These are phyloP conservation scores for Theristus sp. DNA, from an alignment of 2,888 invertebrate species.

Conservation along the genomic window DNA sequence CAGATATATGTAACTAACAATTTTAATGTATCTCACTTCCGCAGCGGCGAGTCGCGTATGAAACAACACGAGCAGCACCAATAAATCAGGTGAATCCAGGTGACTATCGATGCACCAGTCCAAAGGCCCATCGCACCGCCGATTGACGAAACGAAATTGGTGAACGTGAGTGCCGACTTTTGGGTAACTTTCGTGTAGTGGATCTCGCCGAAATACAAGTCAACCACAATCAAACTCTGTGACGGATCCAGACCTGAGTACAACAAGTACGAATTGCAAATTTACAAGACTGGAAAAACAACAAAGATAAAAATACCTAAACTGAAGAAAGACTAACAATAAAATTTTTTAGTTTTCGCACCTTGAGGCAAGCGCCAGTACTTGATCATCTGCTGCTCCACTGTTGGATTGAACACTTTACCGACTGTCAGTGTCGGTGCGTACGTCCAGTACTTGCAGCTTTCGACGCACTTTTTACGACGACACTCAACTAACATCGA, in stretches of 20 bases:
- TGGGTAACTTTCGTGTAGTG: conserved; percentile 4
- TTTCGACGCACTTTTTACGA: background rate
- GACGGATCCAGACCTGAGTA: too few species aligned
- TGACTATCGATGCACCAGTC: conserved; percentile 5
- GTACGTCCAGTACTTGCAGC: background rate
- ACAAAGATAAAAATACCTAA: too few species aligned
- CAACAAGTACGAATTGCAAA: too few species aligned
- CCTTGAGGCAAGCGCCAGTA: background rate
- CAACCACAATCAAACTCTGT: background rate
- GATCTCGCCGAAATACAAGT: conserved; percentile 3
- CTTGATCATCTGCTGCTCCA: background rate
- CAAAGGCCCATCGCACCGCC: too few species aligned
- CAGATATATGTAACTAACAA: too few species aligned
- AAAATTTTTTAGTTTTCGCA: too few species aligned
- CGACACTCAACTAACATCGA: background rate
- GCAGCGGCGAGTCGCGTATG: too few species aligned
- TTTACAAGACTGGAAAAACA: too few species aligned
- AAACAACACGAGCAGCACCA: background rate
- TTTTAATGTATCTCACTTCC: too few species aligned
- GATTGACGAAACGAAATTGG: too few species aligned
- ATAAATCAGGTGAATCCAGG: conserved; percentile 1
- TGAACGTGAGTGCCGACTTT: conserved; percentile 1
- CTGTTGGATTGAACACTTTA: background rate
- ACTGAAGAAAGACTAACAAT: too few species aligned
- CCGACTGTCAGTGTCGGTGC: background rate